phyloP scores from a whole-genome alignment of 2,797 vertebrate species.

The Scolopax rusticola region DNA sequence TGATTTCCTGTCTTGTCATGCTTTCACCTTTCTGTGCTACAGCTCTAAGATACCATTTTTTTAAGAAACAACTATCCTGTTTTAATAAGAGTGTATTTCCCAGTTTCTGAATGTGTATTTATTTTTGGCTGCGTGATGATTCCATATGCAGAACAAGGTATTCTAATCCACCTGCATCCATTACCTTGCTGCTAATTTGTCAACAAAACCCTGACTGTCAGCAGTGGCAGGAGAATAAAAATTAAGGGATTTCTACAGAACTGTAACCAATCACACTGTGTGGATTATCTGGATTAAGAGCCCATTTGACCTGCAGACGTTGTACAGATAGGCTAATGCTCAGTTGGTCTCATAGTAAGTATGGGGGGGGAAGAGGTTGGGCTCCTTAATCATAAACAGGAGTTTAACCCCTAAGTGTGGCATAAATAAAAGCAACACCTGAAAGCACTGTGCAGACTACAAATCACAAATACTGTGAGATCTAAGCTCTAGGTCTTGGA shows the following conservation, averaged over 20 bases:
- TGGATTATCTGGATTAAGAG: conserved; percentile 70
- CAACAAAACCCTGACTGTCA: conserved; percentile 42
- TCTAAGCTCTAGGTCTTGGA: background rate
- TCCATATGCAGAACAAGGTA: background rate
- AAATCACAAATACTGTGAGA: background rate
- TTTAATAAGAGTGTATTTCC: background rate
- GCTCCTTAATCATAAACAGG: background rate
- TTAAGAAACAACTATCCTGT: background rate
- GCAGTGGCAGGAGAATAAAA: conserved; percentile 41
- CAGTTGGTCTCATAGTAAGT: conserved; percentile 1
- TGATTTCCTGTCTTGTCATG: background rate
- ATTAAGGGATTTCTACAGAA: conserved; percentile 56
- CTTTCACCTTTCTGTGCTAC: background rate
- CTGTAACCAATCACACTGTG: conserved; percentile 45
- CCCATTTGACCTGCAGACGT: conserved; percentile 37
- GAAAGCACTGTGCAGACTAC: background rate
- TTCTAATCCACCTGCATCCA: conserved; percentile 20
- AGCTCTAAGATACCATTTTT: background rate
- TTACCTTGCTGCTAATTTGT: conserved; percentile 48
- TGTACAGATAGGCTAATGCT: conserved; percentile 51
- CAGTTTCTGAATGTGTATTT: background rate
- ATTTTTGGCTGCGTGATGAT: background rate
- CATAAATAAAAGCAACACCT: background rate
- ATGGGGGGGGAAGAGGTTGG: background rate
- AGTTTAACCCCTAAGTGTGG: conserved; percentile 17